These are phyloP conservation scores for Akabosia matsudoensis DNA, from an alignment of 1,140 invertebrate genomes.

Conservation along the genomic window DNA sequence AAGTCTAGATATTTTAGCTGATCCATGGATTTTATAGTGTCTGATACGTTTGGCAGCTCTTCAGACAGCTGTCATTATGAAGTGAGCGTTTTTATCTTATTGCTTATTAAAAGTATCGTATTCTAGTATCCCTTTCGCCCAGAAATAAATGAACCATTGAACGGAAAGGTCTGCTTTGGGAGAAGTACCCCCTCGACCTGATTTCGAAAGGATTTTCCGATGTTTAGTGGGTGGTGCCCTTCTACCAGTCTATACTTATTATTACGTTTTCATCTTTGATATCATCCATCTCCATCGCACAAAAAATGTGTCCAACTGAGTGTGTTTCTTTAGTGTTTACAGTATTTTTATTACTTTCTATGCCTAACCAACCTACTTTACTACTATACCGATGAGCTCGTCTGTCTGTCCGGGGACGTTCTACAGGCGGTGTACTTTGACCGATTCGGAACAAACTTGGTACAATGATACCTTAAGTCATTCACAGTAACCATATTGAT, in stretches of 20 bases:
- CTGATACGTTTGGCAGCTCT: neutral
- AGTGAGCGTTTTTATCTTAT: neutral
- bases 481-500: too few species aligned
- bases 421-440: too few species aligned
- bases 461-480: too few species aligned
- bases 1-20: too few species aligned
- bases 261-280: neutral
- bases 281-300: neutral
- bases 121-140: neutral
- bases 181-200: neutral
- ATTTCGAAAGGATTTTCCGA: constrained; percentile 3
- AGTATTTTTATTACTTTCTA: neutral
- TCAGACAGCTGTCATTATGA: constrained; percentile 12
- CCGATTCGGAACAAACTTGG: too few species aligned
- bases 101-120: neutral
- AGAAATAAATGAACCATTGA: neutral
- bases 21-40: neutral
- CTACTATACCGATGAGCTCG: too few species aligned
- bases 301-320: neutral
- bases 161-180: neutral
- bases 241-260: neutral
- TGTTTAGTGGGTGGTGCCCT: constrained; percentile 2
- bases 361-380: too few species aligned
- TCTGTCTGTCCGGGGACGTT: too few species aligned
- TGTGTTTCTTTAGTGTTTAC: neutral